Conservation (phyloP, 2,797 vertebrate species). For the Stomatorhinus walkeri region DNA sequence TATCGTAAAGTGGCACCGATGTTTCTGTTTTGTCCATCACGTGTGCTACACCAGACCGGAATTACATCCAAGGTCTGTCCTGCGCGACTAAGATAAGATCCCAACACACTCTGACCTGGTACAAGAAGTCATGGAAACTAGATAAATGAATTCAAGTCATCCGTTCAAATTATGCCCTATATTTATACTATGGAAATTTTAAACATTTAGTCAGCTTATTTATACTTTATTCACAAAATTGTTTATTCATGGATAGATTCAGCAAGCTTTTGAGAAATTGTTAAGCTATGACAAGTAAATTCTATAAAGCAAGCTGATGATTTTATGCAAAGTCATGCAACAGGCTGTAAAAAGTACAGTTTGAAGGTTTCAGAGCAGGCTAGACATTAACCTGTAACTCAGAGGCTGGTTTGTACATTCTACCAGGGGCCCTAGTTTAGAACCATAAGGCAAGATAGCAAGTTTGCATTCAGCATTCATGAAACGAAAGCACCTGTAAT, state of each 20-base stretch:
- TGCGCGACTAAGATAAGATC: neutral
- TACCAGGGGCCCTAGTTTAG: neutral
- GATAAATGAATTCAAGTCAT: neutral
- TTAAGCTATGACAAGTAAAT: neutral
- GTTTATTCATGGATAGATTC: neutral
- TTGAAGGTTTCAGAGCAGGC: neutral
- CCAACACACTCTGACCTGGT: neutral
- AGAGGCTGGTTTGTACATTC: neutral
- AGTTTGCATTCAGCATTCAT: neutral
- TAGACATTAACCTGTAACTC: slow-evolving; percentile 1
- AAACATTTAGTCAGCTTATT: neutral
- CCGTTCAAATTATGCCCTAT: neutral
- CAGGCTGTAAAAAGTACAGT: neutral
- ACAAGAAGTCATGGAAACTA: neutral
- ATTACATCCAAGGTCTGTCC: neutral
- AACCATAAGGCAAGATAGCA: neutral
- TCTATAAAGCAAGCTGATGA: neutral
- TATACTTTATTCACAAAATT: neutral
- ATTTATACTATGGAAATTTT: neutral
- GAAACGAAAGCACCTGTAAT: neutral
- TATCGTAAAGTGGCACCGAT: neutral
- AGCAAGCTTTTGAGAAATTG: neutral
- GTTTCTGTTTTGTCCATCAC: neutral
- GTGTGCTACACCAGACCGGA: neutral
- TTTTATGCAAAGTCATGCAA: neutral